Percentiles rank a stretch among this genome's conserved stretches.
phyloP scores from a whole-genome alignment of 2,888 invertebrate species.

The Cheilosia urbana region DNA sequence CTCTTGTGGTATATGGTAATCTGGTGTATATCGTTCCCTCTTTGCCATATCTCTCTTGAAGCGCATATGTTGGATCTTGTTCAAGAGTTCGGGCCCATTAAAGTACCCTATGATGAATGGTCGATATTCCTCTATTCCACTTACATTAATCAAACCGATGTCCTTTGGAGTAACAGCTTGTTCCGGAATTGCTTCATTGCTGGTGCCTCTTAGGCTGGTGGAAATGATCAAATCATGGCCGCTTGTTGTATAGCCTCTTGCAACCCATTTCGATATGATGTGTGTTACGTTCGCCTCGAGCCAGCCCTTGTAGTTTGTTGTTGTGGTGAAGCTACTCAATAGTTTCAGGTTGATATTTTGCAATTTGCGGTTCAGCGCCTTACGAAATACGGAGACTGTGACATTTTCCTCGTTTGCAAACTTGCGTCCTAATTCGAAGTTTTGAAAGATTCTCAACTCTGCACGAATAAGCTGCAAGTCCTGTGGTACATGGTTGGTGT shows the following conservation, averaged over 20 bases:
- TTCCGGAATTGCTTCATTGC: constrained; percentile 84
- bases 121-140: constrained; percentile 89
- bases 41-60: constrained; percentile 80
- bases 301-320: constrained; percentile 91
- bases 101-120: constrained; percentile 96
- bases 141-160: constrained; percentile 88
- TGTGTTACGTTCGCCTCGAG: constrained; percentile 92
- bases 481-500: constrained; percentile 92
- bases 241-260: constrained; percentile 69
- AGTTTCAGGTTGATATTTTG: constrained; percentile 77
- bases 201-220: not conserved
- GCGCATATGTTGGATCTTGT: constrained; percentile 84
- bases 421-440: constrained; percentile 76
- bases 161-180: constrained; percentile 88
- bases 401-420: constrained; percentile 51
- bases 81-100: constrained; percentile 87
- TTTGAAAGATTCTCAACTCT: constrained; percentile 92
- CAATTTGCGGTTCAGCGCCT: constrained; percentile 67
- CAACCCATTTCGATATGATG: constrained; percentile 90
- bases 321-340: constrained; percentile 86
- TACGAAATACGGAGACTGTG: constrained; percentile 79
- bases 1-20: constrained; percentile 55
- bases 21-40: constrained; percentile 84
- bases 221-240: constrained; percentile 37
- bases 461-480: constrained; percentile 91